phyloP scores from a whole-genome alignment of 2,888 invertebrate genomes.

The Artemia sp. region DNA sequence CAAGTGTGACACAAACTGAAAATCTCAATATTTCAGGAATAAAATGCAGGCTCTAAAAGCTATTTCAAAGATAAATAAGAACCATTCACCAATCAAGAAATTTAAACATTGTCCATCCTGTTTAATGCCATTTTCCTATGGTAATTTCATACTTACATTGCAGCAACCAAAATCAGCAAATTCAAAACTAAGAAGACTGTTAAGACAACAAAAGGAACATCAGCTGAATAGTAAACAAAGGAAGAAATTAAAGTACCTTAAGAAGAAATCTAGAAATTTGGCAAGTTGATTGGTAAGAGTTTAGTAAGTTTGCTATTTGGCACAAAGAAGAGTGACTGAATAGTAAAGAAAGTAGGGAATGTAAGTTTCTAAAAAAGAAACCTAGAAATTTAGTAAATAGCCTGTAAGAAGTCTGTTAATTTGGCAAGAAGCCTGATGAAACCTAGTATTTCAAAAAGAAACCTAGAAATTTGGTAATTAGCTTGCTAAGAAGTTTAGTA shows the following conservation, averaged over 20 bases:
- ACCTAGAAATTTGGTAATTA: no score
- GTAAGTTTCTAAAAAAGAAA: no score
- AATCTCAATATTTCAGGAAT: neutral
- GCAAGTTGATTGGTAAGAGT: neutral
- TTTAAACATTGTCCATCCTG: constrained; percentile 5
- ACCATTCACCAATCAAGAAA: neutral
- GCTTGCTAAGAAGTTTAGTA: no score
- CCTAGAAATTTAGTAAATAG: no score
- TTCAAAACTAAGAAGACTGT: neutral
- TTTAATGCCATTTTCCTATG: neutral
- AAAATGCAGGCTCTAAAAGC: neutral
- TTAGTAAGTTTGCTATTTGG: no score
- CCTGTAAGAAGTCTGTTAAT: no score
- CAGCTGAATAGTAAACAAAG: neutral
- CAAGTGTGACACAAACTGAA: no score
- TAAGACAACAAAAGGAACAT: neutral
- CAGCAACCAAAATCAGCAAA: neutral
- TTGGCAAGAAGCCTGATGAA: no score
- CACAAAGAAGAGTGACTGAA: no score
- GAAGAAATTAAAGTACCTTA: neutral
- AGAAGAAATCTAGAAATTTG: neutral
- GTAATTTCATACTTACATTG: neutral
- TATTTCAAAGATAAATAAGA: neutral
- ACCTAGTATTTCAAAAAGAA: no score
- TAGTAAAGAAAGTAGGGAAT: no score